Percentiles rank a stretch among this genome's conserved stretches.
phyloP scores from a whole-genome alignment of 2,797 vertebrate genomes.

The Gobio occitaniae region DNA sequence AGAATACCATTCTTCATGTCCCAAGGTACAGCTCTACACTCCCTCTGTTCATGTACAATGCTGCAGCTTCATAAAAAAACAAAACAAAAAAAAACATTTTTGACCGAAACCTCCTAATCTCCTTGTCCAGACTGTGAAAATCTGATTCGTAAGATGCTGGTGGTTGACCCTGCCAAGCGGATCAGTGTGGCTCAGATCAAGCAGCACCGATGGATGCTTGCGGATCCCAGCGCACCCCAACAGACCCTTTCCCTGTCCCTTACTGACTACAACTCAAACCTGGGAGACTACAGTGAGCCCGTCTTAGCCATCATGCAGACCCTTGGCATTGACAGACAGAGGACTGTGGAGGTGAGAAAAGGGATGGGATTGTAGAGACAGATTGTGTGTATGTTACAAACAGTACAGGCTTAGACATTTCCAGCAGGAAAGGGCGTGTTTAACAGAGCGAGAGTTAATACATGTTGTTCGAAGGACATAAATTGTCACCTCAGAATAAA shows the following conservation, averaged over 20 bases:
- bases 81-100: neutral
- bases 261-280: constrained; percentile 88
- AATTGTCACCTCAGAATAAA: constrained; percentile 29
- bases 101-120: neutral
- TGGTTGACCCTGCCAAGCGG: constrained; percentile 92
- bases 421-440: constrained; percentile 7
- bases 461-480: constrained; percentile 14
- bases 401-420: neutral
- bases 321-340: constrained; percentile 93
- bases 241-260: constrained; percentile 81
- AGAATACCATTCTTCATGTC: constrained; percentile 99
- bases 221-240: constrained; percentile 80
- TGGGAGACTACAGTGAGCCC: constrained; percentile 91
- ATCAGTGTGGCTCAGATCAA: constrained; percentile 93
- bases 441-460: constrained; percentile 28
- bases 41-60: neutral
- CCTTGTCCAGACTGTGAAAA: constrained; percentile 89
- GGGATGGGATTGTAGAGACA: neutral
- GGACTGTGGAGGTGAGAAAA: constrained; percentile 90
- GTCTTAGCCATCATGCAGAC: constrained; percentile 94
- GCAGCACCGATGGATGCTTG: constrained; percentile 95
- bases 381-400: neutral
- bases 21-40: constrained; percentile 80
- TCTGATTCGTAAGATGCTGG: constrained; percentile 95
- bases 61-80: neutral